Evolutionary conservation across 2,113 vertebrate genomes (phyloP), one percentile per base, ranked within the genome.

Genomic region (Podocnemis expansa): DNA sequence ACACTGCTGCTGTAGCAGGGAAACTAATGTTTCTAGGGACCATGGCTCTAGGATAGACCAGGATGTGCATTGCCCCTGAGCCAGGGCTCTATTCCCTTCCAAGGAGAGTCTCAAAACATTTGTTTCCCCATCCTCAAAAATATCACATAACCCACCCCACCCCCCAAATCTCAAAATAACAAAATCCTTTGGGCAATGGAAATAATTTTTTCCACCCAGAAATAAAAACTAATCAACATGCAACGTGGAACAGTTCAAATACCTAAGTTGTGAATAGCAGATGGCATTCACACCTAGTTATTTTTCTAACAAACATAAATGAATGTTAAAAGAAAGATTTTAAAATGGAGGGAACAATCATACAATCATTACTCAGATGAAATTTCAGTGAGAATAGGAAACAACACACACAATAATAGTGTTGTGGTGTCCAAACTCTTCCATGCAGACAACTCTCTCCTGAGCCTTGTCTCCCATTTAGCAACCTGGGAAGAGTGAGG

Each of bases 211-310:
- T 88, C 63, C 85, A 79, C 7, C 17, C 70, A 92, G 78, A 97
- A 95, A 95, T 91, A 87, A 91, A 97, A 95, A 78, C 91, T 89
- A 70, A 97, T 93, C 52, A 95, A 91, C 89, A 93, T 76, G 93
- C 82, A 96, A 94, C 76, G 90, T 80, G 95, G 93, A 89, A 87
- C 0, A 84, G 91, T 97, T 96, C 95, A 78, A 97, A 93, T 82
- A 83, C 22, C 3, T 17, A 79, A n/a, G 31, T 38, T 79, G 34
- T 82, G 58, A 90, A 38, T 87, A 93, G 90, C 24, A 47, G 31
- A 92, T 79, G 3, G 84, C 4, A 70, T 3, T 75, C 24, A 43
- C 38, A 43, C 21, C 47, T 76, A 87, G 41, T 76, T 88, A 27
- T 94, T 91, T 54, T 86, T 41, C 27, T 56, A 88, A 58, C 10